Evolutionary conservation across 2,113 vertebrate genomes (phyloP).

Genomic region (Chascanopsetta lugubris): DNA sequence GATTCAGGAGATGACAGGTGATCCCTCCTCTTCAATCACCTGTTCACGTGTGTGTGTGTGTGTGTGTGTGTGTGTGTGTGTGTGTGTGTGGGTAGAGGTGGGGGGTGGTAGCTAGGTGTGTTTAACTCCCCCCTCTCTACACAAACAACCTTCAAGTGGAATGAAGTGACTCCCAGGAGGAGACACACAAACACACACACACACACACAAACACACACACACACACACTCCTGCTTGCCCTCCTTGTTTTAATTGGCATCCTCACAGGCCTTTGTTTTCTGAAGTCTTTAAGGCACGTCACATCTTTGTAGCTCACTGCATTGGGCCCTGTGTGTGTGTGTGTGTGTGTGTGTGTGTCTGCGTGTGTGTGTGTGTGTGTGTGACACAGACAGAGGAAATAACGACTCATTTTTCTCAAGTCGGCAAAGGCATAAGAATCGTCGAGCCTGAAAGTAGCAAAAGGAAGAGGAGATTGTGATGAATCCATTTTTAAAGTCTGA

Average conservation of each 20-base stretch:
- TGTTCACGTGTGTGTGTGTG: conserved; percentile 29
- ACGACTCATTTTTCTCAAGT: neutral
- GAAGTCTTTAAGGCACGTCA: conserved; percentile 7
- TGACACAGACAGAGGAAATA: neutral
- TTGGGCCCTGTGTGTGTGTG: conserved; percentile 18
- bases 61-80: neutral
- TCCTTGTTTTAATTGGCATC: conserved; percentile 64
- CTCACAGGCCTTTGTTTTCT: conserved; percentile 48
- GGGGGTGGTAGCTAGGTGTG: conserved; percentile 9
- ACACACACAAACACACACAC: no score
- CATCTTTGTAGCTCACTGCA: conserved; percentile 26
- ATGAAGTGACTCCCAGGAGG: conserved; percentile 43
- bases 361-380: conserved; percentile 23
- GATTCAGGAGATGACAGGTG: conserved; percentile 38
- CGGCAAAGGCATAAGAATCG: no score
- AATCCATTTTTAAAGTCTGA: no score
- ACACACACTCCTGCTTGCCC: conserved; percentile 20
- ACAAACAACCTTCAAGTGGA: conserved; percentile 51
- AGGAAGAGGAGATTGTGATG: no score
- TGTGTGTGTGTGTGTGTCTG: conserved; percentile 1
- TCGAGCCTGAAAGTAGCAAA: no score
- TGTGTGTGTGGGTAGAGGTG: conserved; percentile 33
- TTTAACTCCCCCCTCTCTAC: conserved; percentile 27
- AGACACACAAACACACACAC: no score
- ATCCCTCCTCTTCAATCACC: conserved; percentile 31